Conservation (phyloP, 1,140 invertebrate genomes). For the Probaryconus sp. region DNA sequence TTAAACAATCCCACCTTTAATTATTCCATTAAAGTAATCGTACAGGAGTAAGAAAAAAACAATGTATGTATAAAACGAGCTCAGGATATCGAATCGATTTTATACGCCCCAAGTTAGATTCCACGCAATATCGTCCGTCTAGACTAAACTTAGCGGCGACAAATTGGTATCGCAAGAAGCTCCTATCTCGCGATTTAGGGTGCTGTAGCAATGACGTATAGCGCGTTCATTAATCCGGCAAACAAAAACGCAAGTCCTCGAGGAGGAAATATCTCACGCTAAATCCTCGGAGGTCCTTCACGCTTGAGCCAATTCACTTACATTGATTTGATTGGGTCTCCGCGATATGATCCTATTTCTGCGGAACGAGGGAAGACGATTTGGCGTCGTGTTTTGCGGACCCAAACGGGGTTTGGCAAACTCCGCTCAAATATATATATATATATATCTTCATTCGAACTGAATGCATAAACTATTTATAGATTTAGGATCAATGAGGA, state of each 20-base stretch:
- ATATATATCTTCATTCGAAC: too few species aligned
- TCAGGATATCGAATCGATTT: slow-evolving; percentile 22
- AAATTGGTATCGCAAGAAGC: slow-evolving; percentile 56
- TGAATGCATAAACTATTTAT: too few species aligned
- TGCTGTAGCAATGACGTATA: slow-evolving; percentile 32
- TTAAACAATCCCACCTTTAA: slow-evolving; percentile 1
- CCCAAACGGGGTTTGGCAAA: slow-evolving; percentile 54
- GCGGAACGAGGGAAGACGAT: slow-evolving; percentile 15
- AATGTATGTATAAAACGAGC: too few species aligned
- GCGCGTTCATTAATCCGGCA: slow-evolving; percentile 39
- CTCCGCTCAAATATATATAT: too few species aligned
- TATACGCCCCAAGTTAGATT: slow-evolving; percentile 10
- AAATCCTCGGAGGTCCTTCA: slow-evolving; percentile 37
- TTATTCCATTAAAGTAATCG: slow-evolving; percentile 1
- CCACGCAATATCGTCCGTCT: slow-evolving; percentile 39
- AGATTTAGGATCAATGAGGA: too few species aligned
- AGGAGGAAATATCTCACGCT: slow-evolving; percentile 30
- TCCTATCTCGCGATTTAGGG: slow-evolving; percentile 33
- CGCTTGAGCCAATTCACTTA: slow-evolving; percentile 73
- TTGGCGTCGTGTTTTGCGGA: slow-evolving; percentile 68
- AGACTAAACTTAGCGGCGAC: slow-evolving; percentile 47
- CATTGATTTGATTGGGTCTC: slow-evolving; percentile 76
- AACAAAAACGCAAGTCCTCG: slow-evolving; percentile 39
- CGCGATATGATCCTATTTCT: slow-evolving; percentile 65
- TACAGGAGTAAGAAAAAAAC: too few species aligned